A percentile compares a stretch with the other conserved stretches of the same genome.
Evolutionary conservation across 2,797 vertebrate genomes (phyloP).

Genomic region (Rhinophrynus dorsalis): DNA sequence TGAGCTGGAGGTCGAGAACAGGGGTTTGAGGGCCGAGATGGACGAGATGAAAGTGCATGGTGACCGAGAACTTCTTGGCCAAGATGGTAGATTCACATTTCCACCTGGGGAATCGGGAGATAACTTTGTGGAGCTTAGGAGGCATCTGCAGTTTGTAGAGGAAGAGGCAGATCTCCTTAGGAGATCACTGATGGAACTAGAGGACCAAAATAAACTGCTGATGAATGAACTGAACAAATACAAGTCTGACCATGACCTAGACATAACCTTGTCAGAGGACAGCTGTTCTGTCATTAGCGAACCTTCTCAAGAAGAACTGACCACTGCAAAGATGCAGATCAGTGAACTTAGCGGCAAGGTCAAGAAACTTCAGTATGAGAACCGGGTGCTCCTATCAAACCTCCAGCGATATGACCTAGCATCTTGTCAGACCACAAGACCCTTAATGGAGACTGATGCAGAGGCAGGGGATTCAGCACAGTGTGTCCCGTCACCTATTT

Average conservation of each 20-base stretch:
- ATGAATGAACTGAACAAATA: slow-evolving; percentile 92
- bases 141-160: slow-evolving; percentile 97
- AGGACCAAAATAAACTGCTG: slow-evolving; percentile 97
- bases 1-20: slow-evolving; percentile 97
- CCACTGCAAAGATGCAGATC: slow-evolving; percentile 86
- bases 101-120: slow-evolving; percentile 75
- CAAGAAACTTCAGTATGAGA: slow-evolving; percentile 97
- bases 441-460: slow-evolving; percentile 86
- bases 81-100: slow-evolving; percentile 65
- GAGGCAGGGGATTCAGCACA: slow-evolving; percentile 91
- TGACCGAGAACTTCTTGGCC: slow-evolving; percentile 68
- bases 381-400: slow-evolving; percentile 93
- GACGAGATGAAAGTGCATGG: slow-evolving; percentile 88
- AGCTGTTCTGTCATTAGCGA: slow-evolving; percentile 83
- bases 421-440: slow-evolving; percentile 81
- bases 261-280: slow-evolving; percentile 77
- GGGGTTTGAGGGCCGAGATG: slow-evolving; percentile 93
- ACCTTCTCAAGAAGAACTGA: slow-evolving; percentile 87
- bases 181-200: slow-evolving; percentile 90
- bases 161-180: slow-evolving; percentile 95
- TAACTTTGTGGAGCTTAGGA: slow-evolving; percentile 85
- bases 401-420: slow-evolving; percentile 93
- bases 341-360: slow-evolving; percentile 90
- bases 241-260: slow-evolving; percentile 85
- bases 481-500: slow-evolving; percentile 77